Percentiles rank a stretch among this genome's conserved stretches.
phyloP scores from a whole-genome alignment of 2,888 invertebrate genomes.

The Drosophila melanosoma region DNA sequence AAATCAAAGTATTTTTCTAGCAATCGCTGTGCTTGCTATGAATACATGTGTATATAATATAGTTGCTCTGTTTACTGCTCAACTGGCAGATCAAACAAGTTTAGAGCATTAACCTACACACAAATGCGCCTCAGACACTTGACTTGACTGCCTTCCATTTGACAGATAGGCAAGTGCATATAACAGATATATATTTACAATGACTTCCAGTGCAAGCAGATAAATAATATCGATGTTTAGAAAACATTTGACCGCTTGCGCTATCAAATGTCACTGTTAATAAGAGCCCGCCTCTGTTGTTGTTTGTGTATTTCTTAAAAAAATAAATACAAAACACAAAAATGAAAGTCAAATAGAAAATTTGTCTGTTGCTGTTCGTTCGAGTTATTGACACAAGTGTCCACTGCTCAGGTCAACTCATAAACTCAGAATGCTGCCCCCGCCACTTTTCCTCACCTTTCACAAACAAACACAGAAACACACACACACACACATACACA shows the following conservation, averaged over 20 bases:
- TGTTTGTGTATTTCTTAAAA: slow-evolving; percentile 39
- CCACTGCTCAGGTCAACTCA: slow-evolving; percentile 60
- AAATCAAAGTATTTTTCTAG: neutral
- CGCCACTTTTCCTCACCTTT: slow-evolving; percentile 57
- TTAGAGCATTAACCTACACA: slow-evolving; percentile 38
- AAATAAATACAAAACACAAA: neutral
- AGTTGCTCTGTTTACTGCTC: slow-evolving; percentile 12
- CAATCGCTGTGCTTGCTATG: slow-evolving; percentile 4
- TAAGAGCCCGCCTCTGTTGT: neutral
- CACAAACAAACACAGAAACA: slow-evolving; percentile 48
- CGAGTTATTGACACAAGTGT: slow-evolving; percentile 67
- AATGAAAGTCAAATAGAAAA: slow-evolving; percentile 67
- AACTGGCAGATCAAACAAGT: slow-evolving; percentile 27
- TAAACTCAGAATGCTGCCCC: slow-evolving; percentile 25
- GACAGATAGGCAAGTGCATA: slow-evolving; percentile 27
- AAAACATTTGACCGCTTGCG: slow-evolving; percentile 69
- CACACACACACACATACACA: slow-evolving; percentile 1
- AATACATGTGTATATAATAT: neutral
- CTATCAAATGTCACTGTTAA: slow-evolving; percentile 75
- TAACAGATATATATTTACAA: neutral
- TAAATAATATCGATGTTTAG: slow-evolving; percentile 52
- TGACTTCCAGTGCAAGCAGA: slow-evolving; percentile 21
- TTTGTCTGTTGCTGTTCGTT: slow-evolving; percentile 36
- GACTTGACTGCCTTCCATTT: slow-evolving; percentile 55
- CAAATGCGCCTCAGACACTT: slow-evolving; percentile 1